Evolutionary conservation across 2,888 invertebrate genomes (phyloP), one percentile per base, ranked within the genome.

Genomic region (Diloba caeruleocephala): DNA sequence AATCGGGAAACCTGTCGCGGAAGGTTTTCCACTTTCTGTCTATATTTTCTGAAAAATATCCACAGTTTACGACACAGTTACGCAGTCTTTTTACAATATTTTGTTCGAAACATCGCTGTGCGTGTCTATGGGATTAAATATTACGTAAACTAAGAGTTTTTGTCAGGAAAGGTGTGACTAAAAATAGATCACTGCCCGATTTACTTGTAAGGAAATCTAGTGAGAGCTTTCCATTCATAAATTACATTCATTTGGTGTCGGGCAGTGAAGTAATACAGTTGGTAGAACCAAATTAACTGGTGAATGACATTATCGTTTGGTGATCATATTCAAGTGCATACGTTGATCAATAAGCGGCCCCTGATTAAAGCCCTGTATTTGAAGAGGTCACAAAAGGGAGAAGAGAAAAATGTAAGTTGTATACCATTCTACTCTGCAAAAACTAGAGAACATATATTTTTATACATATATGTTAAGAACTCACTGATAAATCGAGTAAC

Each of bases 201-300:
- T 80, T 84, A 78, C 79, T 82, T 71, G 76, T 76, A 71, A 80
- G 81, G 66, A 79, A 79, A 84, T 81, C 80, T 79, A 82, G 81
- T 79, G 78, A 80, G 78, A 76, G 76, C 76, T 72, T 81, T 79
- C 81, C 92, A 92, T 92, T 92, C 90, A 91, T 90, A 88, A 90
- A 85, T 76, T 78, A 84, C 84, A 84, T 87, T 89, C 89, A 88
- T 84, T 90, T 87, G 73, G 76, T 82, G 82, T 80, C 73, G 76
- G 76, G 62, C 85, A 92, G 94, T 83, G 85, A 82, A 78, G 82
- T 76, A 74, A 79, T 62, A 73, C 79, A 84, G 82, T 77, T 81
- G 81, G 58, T 72, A 62, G 70, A 69, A 60, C 60, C 67, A 50
- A 67, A 60, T 70, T 65, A 62, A 62, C 51, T 67, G 55, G 81